These are phyloP conservation scores for Polydrusus tereticollis DNA, from an alignment of 2,888 invertebrate species.

Conservation along the genomic window DNA sequence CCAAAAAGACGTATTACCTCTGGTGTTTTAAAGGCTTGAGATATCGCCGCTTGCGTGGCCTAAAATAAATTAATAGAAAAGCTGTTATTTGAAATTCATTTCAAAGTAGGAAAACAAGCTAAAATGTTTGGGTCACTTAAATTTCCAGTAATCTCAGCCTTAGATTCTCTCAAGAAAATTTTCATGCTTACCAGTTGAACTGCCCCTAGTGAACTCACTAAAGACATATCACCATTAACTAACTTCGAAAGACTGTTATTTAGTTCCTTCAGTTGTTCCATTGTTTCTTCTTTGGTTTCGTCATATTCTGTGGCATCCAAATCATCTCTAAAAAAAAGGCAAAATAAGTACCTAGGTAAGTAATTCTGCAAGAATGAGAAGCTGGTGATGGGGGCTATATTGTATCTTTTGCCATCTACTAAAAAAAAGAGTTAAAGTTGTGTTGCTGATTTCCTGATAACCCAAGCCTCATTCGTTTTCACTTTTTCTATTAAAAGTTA, in stretches of 20 bases:
- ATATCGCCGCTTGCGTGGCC: slow-evolving; percentile 82
- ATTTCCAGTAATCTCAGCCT: too few relatives aligned
- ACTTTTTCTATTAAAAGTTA: too few relatives aligned
- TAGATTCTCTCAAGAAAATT: too few relatives aligned
- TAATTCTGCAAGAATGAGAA: too few relatives aligned
- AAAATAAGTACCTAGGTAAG: background rate
- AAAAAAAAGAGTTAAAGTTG: too few relatives aligned
- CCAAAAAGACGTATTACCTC: slow-evolving; percentile 82
- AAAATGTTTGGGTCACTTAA: too few relatives aligned
- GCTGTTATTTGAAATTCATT: too few relatives aligned
- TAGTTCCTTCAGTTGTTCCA: slow-evolving; percentile 79
- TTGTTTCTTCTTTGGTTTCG: slow-evolving; percentile 77
- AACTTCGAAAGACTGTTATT: slow-evolving; percentile 75
- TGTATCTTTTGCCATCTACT: too few relatives aligned
- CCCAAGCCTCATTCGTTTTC: too few relatives aligned
- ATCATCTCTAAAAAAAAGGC: slow-evolving; percentile 69
- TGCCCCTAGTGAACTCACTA: slow-evolving; percentile 75
- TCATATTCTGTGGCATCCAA: slow-evolving; percentile 76
- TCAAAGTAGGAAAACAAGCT: too few relatives aligned
- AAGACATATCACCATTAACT: slow-evolving; percentile 76
- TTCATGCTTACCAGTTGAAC: slow-evolving; percentile 75
- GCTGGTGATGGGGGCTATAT: too few relatives aligned
- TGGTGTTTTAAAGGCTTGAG: slow-evolving; percentile 80
- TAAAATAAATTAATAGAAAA: slow-evolving; percentile 20
- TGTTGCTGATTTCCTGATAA: too few relatives aligned